Base-by-base conservation (phyloP, 2,113 vertebrate species). In the Chlamydotis undulata region DNA sequence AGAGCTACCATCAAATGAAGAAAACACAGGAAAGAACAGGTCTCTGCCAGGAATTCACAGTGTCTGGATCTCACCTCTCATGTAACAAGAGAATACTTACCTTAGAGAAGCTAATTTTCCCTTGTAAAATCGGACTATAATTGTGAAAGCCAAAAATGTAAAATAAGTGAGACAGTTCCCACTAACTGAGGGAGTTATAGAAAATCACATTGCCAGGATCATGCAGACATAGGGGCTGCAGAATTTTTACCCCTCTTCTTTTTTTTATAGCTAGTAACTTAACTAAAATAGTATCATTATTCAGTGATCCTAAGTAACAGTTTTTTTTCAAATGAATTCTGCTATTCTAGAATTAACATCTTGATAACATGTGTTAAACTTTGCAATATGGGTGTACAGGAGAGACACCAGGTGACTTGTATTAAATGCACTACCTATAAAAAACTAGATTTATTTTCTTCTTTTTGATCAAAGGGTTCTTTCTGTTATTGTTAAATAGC, bases 41-140 rank as follows among this genome's bases (percentile, higher is more conserved):
- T 41, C 35, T 93, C 31, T 96, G 96, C 92, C 97, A 97, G 87
- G 59, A 97, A 94, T 96, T 97, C 86, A 91, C 61, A 96, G 94
- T 94, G 91, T 77, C 96, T 97, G 97, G 97, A 96, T 97, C 97
- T 96, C 96, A 94, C 95, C 69, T 97, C 94, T 79, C 35, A 18
- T 92, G 93, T 93, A 97, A 96, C 56, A 89, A 50, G 96, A 97
- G 94, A 96, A 90, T 85, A 84, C 79, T 85, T 96, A 96, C 94
- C 87, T 90, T 87, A 87, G 86, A 90, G 89, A 96, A 93, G 56
- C 81, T 96, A 94, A 96, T 97, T 97, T 97, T 97, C 77, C 96
- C 94, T 93, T 94, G 70, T 96, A 96, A 97, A 96, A 83, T 59
- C 93, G 55, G 50, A 19, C 55, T 93, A 59, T 92, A 96, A 95